Conservation (phyloP, 2,797 vertebrate species). For the Novumbra hubbsi region DNA sequence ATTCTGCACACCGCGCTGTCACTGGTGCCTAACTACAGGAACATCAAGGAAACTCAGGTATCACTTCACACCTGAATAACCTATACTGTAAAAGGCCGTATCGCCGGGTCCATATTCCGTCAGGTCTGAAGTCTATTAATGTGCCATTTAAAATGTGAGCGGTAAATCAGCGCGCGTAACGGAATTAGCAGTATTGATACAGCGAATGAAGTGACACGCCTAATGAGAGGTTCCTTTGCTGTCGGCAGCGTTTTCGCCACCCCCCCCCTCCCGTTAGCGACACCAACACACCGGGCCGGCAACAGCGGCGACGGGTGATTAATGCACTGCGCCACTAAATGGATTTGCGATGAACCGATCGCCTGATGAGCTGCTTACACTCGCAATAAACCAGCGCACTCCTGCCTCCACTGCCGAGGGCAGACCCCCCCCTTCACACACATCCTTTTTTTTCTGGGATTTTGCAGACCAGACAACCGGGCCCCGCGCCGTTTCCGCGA, state of each 20-base stretch:
- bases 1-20: not conserved
- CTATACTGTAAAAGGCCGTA: not conserved
- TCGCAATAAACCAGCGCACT: slow-evolving; percentile 58
- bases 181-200: slow-evolving; percentile 20
- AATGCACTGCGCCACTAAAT: slow-evolving; percentile 68
- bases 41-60: not conserved
- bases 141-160: not conserved
- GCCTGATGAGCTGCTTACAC: slow-evolving; percentile 70
- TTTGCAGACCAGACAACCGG: slow-evolving; percentile 53
- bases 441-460: slow-evolving; percentile 46
- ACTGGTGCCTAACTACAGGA: not conserved
- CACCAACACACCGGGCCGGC: slow-evolving; percentile 53
- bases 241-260: slow-evolving; percentile 54
- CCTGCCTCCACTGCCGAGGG: slow-evolving; percentile 30
- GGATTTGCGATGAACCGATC: slow-evolving; percentile 74
- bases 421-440: slow-evolving; percentile 32
- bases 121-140: slow-evolving; percentile 5
- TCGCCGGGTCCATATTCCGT: slow-evolving; percentile 13
- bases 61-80: not conserved
- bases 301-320: slow-evolving; percentile 64
- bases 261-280: slow-evolving; percentile 42
- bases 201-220: slow-evolving; percentile 38
- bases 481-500: slow-evolving; percentile 39
- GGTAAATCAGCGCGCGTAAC: slow-evolving; percentile 1
- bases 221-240: slow-evolving; percentile 48